Conservation (phyloP, 2,113 vertebrate species). For the Plectropomus leopardus region DNA sequence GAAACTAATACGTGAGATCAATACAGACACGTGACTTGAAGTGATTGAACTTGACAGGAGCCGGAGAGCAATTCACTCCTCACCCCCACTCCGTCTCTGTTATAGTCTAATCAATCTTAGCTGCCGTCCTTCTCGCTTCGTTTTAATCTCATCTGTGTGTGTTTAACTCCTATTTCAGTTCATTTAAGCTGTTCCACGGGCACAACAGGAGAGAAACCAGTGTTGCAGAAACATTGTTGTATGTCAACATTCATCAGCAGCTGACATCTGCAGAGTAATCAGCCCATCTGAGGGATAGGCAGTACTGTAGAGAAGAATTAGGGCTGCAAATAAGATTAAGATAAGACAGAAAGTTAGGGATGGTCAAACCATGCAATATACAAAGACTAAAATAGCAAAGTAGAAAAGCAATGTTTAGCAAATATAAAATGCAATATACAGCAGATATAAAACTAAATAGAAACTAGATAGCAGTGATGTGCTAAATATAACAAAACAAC, state of each 20-base stretch:
- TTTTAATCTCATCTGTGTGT: not conserved
- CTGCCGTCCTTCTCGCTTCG: not conserved
- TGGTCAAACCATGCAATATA: no score
- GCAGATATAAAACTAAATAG: no score
- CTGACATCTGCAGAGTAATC: not conserved
- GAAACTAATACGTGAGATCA: constrained; percentile 39
- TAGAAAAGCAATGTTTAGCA: no score
- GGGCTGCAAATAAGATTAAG: not conserved
- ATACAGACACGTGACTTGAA: constrained; percentile 34
- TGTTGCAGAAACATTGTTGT: not conserved
- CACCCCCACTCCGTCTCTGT: not conserved
- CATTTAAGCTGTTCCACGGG: no score
- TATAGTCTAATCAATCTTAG: constrained; percentile 15
- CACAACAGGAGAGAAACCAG: not conserved
- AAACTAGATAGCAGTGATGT: no score
- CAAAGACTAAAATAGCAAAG: no score
- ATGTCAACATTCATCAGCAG: not conserved
- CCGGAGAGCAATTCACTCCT: constrained; percentile 1
- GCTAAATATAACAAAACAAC: no score
- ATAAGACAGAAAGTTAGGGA: no score
- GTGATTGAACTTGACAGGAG: constrained; percentile 56
- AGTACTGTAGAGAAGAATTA: not conserved
- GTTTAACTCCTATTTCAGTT: not conserved
- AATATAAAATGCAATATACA: no score
- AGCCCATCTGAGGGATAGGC: not conserved